Evolutionary conservation across 2,113 vertebrate genomes (phyloP).

Genomic region (Osmerus mordax): DNA sequence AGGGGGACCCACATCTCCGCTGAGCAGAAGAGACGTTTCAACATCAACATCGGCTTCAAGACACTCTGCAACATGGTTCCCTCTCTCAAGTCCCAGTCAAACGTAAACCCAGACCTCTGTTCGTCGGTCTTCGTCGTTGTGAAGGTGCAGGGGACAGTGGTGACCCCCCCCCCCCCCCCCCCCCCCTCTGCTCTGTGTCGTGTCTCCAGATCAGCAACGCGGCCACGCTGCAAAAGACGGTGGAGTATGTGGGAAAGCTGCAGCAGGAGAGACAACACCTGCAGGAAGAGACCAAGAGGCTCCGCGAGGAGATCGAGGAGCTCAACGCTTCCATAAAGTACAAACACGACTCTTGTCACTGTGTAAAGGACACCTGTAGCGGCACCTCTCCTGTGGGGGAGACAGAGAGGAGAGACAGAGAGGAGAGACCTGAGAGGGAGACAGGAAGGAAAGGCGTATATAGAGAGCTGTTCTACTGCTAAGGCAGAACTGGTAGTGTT

Average conservation of each 20-base stretch:
- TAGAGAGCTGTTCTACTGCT: too few species aligned
- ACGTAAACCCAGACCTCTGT: constrained; percentile 65
- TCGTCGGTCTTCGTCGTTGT: neutral
- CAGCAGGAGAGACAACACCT: constrained; percentile 90
- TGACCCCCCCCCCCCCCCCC: too few species aligned
- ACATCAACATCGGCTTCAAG: constrained; percentile 88
- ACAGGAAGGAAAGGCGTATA: too few species aligned
- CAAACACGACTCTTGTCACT: neutral
- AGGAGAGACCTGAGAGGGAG: too few species aligned
- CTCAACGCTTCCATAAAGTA: constrained; percentile 90
- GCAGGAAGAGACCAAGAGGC: constrained; percentile 84
- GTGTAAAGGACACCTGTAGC: too few species aligned
- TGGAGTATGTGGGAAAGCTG: constrained; percentile 92
- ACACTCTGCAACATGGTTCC: constrained; percentile 85
- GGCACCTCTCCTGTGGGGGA: too few species aligned
- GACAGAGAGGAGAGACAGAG: too few species aligned
- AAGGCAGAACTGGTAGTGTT: neutral
- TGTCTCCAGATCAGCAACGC: constrained; percentile 84
- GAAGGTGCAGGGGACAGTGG: too few species aligned
- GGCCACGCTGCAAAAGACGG: constrained; percentile 87
- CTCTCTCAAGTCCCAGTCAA: constrained; percentile 75
- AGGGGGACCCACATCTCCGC: constrained; percentile 87
- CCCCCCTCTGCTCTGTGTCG: neutral
- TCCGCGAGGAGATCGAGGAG: constrained; percentile 90
- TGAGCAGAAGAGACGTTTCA: constrained; percentile 91